Conservation (phyloP, 1,140 invertebrate genomes). For the Bombus affinis region DNA sequence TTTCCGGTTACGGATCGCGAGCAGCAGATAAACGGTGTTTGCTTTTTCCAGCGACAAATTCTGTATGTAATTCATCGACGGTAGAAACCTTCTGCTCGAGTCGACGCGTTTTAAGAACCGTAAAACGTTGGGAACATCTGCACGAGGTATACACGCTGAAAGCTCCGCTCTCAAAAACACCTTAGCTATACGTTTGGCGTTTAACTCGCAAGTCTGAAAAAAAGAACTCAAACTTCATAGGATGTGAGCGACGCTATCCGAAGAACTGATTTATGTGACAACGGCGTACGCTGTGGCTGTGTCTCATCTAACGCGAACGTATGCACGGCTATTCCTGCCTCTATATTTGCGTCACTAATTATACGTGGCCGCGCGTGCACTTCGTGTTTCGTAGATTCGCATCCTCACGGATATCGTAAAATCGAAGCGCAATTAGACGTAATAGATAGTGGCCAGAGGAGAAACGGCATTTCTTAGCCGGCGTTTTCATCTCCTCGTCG, state of each 20-base stretch:
- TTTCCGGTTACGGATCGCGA: too few relatives aligned
- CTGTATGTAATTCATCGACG: too few relatives aligned
- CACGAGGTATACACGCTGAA: not conserved
- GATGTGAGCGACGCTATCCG: not conserved
- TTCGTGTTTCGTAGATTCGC: not conserved
- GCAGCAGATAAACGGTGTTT: too few relatives aligned
- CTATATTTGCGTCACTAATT: not conserved
- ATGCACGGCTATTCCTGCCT: not conserved
- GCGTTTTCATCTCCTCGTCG: not conserved
- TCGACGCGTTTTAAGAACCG: not conserved
- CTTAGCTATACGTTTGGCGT: not conserved
- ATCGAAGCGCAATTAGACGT: slow-evolving; percentile 34
- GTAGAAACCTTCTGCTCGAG: too few relatives aligned
- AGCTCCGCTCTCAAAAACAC: not conserved
- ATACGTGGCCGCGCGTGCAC: not conserved
- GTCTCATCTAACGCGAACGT: not conserved
- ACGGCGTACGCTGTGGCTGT: not conserved
- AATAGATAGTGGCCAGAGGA: not conserved
- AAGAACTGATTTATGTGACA: not conserved
- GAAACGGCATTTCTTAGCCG: not conserved
- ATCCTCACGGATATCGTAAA: not conserved
- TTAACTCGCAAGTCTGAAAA: not conserved
- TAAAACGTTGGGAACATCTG: not conserved
- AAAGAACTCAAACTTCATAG: not conserved
- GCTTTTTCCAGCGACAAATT: too few relatives aligned